Base-by-base conservation (phyloP, 2,797 vertebrate species). In the Apogon talboti region DNA sequence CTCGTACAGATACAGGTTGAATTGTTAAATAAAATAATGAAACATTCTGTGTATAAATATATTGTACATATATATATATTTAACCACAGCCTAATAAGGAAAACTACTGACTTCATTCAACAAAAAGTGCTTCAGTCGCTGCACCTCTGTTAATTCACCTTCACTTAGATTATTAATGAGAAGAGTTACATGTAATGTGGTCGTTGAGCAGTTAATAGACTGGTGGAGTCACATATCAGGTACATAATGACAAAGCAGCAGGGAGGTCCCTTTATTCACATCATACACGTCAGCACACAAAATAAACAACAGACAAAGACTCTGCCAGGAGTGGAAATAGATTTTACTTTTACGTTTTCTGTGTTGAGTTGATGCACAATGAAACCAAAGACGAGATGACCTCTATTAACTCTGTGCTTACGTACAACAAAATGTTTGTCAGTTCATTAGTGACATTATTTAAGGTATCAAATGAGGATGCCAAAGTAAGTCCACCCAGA, bases 211-310 rank as follows among this genome's bases (percentile, higher is more conserved):
- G 7, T 69, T 16, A 72, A 61, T 41, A 48, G 48, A 50, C 10
- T 21, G 53, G 38, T 43, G 48, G 67, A 62, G 70, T 62, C 71
- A 44, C 11, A 28, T 56, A 52, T 66, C 62, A 50, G 38, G 47
- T 9, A 30, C n/a, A 58, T 24, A 11, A 55, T 65, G 30, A 60
- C 18, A 45, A 16, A 69, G 24, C 33, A 42, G 12, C 19, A 30
- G 54, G 49, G 59, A 71, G 50, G 54, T n/a, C 33, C 21, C 0
- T 63, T 45, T 5, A 19, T 38, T 42, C 11, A 35, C 3, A 1
- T 69, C 58, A 52, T 9, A 42, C 4, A 58, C 2, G 47, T 38
- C 44, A 30, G 18, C 40, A 6, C 35, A 24, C 8, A 24, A 30
- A 19, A 18, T 44, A 66, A 47, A 73, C 40, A 61, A 57, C 1